phyloP scores from a whole-genome alignment of 2,113 vertebrate genomes.

The Callithrix jacchus region DNA sequence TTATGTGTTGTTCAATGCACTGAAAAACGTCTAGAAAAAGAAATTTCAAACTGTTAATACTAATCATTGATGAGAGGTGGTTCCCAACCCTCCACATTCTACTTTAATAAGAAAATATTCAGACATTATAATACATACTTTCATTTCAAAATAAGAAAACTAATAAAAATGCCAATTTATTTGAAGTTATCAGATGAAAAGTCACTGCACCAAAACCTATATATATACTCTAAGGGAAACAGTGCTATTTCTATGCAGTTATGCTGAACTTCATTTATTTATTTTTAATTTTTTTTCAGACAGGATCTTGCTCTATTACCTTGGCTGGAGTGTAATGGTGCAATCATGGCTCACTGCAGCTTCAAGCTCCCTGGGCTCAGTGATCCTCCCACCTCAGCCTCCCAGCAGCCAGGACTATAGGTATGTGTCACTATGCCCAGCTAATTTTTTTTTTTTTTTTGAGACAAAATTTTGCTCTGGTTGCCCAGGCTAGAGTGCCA shows the following conservation, averaged over 20 bases:
- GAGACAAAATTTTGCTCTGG: too few relatives aligned
- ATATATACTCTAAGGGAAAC: background rate
- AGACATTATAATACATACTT: background rate
- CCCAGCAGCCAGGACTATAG: too few relatives aligned
- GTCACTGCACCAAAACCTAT: background rate
- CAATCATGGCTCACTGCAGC: too few relatives aligned
- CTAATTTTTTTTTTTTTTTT: too few relatives aligned
- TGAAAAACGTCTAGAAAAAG: constrained; percentile 2
- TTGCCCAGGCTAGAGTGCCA: too few relatives aligned
- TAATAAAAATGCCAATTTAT: background rate
- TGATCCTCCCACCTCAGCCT: too few relatives aligned
- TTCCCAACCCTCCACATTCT: constrained; percentile 15
- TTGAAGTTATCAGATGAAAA: background rate
- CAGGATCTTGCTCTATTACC: too few relatives aligned
- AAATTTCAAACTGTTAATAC: constrained; percentile 6
- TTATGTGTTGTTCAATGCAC: background rate
- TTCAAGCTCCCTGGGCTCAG: too few relatives aligned
- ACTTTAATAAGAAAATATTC: constrained; percentile 19
- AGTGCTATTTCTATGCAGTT: background rate
- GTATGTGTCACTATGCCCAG: too few relatives aligned
- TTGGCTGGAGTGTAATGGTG: too few relatives aligned
- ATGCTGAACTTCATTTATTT: background rate
- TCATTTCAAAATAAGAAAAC: constrained; percentile 33
- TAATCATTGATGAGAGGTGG: background rate
- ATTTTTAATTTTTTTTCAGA: too few relatives aligned